phyloP scores from a whole-genome alignment of 2,113 vertebrate genomes.

The Raphicerus campestris region DNA sequence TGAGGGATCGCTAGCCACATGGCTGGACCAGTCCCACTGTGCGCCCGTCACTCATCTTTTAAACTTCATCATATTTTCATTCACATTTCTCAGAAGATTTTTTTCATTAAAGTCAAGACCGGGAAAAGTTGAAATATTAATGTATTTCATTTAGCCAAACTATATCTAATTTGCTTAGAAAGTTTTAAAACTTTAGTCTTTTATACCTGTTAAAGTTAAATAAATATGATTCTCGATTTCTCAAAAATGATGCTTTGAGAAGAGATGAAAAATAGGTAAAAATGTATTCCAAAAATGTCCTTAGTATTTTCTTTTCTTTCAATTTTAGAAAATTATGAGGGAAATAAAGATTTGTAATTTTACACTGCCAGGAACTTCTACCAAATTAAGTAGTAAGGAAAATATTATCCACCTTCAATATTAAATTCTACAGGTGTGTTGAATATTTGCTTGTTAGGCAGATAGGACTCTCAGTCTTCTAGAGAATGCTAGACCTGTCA shows the following conservation, averaged over 20 bases:
- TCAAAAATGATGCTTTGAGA: not conserved
- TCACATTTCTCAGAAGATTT: not conserved
- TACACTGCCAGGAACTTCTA: not conserved
- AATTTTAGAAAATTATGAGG: conserved; percentile 15
- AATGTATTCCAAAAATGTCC: not conserved
- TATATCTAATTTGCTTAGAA: not conserved
- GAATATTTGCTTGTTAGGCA: not conserved
- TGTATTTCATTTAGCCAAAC: conserved; percentile 3
- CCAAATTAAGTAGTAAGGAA: not conserved
- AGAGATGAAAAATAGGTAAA: not conserved
- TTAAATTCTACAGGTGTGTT: not conserved
- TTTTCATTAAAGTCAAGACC: not conserved
- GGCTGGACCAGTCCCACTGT: rapidly evolving
- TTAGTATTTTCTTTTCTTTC: not conserved
- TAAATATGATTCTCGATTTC: not conserved
- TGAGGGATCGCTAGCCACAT: rapidly evolving
- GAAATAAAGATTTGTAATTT: not conserved
- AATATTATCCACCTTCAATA: not conserved
- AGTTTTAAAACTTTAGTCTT: not conserved
- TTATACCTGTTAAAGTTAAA: not conserved
- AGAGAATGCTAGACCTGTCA: conserved; percentile 56
- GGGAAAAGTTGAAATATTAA: not conserved
- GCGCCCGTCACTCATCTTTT: not conserved
- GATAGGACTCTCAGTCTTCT: not conserved
- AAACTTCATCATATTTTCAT: not conserved